These are phyloP conservation scores for Drosophila pseudotakahashii DNA, from an alignment of 2,888 invertebrate genomes.

Conservation along the genomic window DNA sequence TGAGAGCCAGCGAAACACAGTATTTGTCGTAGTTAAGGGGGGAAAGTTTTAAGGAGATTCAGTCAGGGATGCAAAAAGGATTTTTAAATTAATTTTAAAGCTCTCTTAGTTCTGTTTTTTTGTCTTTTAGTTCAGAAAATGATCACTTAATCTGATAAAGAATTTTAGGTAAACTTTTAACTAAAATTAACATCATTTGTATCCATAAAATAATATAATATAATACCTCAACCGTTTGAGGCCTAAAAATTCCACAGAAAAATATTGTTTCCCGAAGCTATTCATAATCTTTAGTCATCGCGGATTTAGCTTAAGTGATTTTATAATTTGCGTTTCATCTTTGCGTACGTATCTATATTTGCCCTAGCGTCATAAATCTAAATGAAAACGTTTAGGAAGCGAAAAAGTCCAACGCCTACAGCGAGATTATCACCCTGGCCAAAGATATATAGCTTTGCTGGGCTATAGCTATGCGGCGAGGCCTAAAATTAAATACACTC, in stretches of 20 bases:
- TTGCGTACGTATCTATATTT: conserved; percentile 5
- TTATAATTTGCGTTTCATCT: conserved; percentile 36
- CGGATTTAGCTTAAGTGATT: conserved; percentile 55
- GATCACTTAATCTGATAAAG: too few species aligned
- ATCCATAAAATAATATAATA: neutral
- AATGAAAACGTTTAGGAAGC: conserved; percentile 41
- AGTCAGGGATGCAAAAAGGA: neutral
- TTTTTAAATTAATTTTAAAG: neutral
- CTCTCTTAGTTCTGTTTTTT: too few species aligned
- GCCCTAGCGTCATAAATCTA: conserved; percentile 38
- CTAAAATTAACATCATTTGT: neutral
- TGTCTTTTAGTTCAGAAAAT: too few species aligned
- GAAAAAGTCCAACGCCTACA: conserved; percentile 36
- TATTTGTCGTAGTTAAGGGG: conserved; percentile 14
- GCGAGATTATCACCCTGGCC: conserved; percentile 39
- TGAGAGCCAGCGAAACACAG: conserved; percentile 1
- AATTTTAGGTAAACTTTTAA: too few species aligned
- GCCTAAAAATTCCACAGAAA: conserved; percentile 20
- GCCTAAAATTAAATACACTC: conserved; percentile 38
- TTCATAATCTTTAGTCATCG: conserved; percentile 55
- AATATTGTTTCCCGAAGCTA: conserved; percentile 39
- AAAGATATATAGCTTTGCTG: neutral
- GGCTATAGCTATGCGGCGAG: conserved; percentile 6
- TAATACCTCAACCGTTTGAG: conserved; percentile 9
- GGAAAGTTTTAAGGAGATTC: conserved; percentile 3